Evolutionary conservation across 2,888 invertebrate species (phyloP).

Genomic region (Drosophila peninsularis): DNA sequence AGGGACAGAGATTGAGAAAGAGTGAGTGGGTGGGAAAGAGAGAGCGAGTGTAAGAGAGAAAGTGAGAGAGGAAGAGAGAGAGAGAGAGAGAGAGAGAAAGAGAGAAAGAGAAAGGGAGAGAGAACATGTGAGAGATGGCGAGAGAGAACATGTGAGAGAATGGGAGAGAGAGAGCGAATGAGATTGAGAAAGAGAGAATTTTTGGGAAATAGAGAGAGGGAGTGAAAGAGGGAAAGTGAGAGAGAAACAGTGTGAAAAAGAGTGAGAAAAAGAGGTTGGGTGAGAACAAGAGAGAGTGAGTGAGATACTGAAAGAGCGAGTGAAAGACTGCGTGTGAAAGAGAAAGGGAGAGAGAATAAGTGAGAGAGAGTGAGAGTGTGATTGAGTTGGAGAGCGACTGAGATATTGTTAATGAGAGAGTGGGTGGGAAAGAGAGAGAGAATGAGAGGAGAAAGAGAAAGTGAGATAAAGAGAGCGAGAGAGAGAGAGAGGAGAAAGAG

Average conservation of each 20-base stretch:
- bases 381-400: too few species aligned
- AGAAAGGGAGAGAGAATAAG: too few species aligned
- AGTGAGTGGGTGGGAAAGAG: too few species aligned
- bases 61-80: background rate
- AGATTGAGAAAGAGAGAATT: too few species aligned
- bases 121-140: background rate
- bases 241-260: background rate
- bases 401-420: too few species aligned
- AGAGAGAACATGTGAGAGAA: background rate
- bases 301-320: background rate
- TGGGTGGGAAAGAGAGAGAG: background rate
- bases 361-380: too few species aligned
- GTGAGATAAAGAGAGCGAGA: too few species aligned
- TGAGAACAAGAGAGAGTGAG: background rate
- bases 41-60: too few species aligned
- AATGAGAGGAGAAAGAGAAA: too few species aligned
- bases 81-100: background rate
- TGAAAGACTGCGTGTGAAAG: too few species aligned
- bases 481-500: too few species aligned
- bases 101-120: background rate
- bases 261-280: too few species aligned
- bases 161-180: background rate
- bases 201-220: background rate
- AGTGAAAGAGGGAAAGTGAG: background rate
- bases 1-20: background rate